Evolutionary conservation across 1,140 invertebrate species (phyloP).

Genomic region (Sarcophaga peregrina): DNA sequence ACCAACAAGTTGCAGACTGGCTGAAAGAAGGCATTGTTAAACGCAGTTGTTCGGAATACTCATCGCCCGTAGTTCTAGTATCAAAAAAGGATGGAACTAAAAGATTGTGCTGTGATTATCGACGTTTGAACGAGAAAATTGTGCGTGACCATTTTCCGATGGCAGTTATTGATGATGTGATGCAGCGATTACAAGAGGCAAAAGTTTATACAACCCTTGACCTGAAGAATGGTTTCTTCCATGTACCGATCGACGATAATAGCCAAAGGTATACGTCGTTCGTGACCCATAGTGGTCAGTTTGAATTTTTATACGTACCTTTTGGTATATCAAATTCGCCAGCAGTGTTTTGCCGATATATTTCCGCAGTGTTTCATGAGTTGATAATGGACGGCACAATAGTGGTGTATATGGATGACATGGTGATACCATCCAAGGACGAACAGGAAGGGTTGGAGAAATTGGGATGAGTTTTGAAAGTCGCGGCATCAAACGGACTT

Average conservation of each 20-base stretch:
- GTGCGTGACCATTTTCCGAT: conserved; percentile 64
- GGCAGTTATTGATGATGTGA: conserved; percentile 66
- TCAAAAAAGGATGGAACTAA: conserved; percentile 43
- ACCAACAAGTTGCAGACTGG: conserved; percentile 3
- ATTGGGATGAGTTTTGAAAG: conserved; percentile 30
- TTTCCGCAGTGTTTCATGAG: not conserved
- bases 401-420: conserved; percentile 36
- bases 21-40: conserved; percentile 11
- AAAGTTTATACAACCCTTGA: conserved; percentile 64
- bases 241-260: not conserved
- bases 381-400: conserved; percentile 21
- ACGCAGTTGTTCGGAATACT: conserved; percentile 23
- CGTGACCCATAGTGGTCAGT: conserved; percentile 37
- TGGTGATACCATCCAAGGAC: conserved; percentile 27
- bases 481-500: conserved; percentile 15
- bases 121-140: conserved; percentile 58
- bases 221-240: conserved; percentile 60
- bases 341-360: conserved; percentile 19
- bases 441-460: not conserved
- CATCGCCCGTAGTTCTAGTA: too few relatives aligned
- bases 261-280: conserved; percentile 31
- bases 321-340: too few relatives aligned
- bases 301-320: conserved; percentile 36
- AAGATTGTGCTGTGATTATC: conserved; percentile 53
- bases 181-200: conserved; percentile 56